Evolutionary conservation across 30 jellyfish, hydroid and myxozoan genomes (phyloP).

Genomic region (Clytia hemisphaerica): DNA sequence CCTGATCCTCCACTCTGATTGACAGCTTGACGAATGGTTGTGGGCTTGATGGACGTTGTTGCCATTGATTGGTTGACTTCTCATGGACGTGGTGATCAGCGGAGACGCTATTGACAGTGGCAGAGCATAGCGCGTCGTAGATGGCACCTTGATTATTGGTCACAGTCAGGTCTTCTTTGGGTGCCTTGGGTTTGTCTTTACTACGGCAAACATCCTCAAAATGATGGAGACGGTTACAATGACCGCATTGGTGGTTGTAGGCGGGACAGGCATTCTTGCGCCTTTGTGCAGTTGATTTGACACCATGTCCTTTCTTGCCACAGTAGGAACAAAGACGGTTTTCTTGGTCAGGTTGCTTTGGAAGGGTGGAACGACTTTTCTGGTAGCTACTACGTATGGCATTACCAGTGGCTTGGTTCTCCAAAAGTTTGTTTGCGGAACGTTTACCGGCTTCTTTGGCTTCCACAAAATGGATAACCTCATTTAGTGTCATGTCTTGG

Average conservation of each 20-base stretch:
- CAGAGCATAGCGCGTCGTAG: no score
- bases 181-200: not conserved
- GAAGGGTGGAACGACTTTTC: not conserved
- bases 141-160: no score
- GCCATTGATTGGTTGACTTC: no score
- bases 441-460: no score
- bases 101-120: no score
- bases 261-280: no score
- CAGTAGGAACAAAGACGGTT: not conserved
- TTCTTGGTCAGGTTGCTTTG: not conserved
- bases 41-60: slow-evolving; percentile 1
- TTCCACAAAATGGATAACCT: no score
- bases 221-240: not conserved
- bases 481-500: not conserved
- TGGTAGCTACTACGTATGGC: not conserved
- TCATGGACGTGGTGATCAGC: not conserved
- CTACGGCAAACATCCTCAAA: not conserved
- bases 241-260: not conserved
- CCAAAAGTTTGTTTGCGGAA: not conserved
- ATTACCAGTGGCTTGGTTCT: not conserved
- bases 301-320: not conserved
- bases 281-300: no score
- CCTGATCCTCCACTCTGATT: no score
- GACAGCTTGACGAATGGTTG: not conserved
- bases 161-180: no score